Conservation (phyloP, 2,113 vertebrate genomes). For the Cercocebus atys region DNA sequence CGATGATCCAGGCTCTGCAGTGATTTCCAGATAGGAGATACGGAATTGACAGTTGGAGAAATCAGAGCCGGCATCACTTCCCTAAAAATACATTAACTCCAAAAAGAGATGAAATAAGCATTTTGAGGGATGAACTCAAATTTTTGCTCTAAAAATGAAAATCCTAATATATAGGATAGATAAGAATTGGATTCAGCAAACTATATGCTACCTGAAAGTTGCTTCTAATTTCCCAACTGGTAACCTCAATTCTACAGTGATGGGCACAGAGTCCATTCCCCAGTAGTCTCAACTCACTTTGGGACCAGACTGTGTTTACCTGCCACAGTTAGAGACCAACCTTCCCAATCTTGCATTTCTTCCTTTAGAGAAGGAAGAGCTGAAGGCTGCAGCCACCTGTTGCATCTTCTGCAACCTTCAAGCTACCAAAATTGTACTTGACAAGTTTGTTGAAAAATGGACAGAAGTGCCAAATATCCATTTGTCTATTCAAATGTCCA, state of each 20-base stretch:
- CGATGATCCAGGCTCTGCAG: not conserved
- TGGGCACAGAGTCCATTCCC: too few species aligned
- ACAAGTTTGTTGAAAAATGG: not conserved
- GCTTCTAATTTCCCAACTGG: not conserved
- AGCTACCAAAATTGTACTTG: not conserved
- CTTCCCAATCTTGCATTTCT: not conserved
- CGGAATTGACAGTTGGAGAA: not conserved
- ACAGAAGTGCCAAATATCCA: not conserved
- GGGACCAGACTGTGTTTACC: not conserved
- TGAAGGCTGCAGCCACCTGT: not conserved
- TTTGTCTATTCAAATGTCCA: not conserved
- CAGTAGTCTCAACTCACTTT: rapidly evolving
- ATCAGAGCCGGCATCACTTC: not conserved
- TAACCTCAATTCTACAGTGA: rapidly evolving
- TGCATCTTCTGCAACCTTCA: not conserved
- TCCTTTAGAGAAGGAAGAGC: not conserved
- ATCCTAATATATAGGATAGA: not conserved
- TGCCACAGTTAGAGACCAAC: too few species aligned
- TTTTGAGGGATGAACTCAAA: not conserved
- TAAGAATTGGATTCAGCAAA: not conserved
- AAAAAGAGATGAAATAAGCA: not conserved
- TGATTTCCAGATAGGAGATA: not conserved
- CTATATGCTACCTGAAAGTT: not conserved
- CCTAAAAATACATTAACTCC: not conserved
- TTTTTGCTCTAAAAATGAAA: not conserved